These are phyloP conservation scores for Mimas tiliae DNA, from an alignment of 2,888 invertebrate species.

Conservation along the genomic window DNA sequence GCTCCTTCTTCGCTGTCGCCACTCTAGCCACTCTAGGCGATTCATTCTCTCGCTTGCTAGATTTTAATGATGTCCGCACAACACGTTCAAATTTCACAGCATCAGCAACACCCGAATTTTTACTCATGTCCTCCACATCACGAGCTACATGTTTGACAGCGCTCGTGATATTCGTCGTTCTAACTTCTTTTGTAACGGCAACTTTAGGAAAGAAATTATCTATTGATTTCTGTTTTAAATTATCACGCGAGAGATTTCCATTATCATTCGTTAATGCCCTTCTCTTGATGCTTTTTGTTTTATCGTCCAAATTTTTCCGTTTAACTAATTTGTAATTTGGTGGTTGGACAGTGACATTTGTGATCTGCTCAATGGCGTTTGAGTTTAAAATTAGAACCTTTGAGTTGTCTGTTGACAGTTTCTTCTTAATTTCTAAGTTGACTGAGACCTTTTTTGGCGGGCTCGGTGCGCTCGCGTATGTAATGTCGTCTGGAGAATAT, in stretches of 20 bases:
- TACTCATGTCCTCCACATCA: slow-evolving; percentile 73
- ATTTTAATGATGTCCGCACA: slow-evolving; percentile 45
- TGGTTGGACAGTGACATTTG: slow-evolving; percentile 78
- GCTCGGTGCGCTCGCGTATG: slow-evolving; percentile 46
- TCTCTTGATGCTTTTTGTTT: slow-evolving; percentile 54
- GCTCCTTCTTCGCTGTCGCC: slow-evolving; percentile 44
- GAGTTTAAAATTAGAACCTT: slow-evolving; percentile 82
- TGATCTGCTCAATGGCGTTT: slow-evolving; percentile 73
- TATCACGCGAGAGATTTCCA: slow-evolving; percentile 49
- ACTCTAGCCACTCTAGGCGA: slow-evolving; percentile 46
- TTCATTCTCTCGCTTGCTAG: slow-evolving; percentile 52
- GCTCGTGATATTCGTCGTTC: slow-evolving; percentile 36
- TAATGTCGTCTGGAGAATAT: slow-evolving; percentile 53
- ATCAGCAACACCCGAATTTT: slow-evolving; percentile 60
- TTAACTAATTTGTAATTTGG: slow-evolving; percentile 79
- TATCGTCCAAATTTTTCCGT: slow-evolving; percentile 59
- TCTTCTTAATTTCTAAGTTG: slow-evolving; percentile 76
- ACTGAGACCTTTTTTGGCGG: slow-evolving; percentile 63
- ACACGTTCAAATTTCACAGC: slow-evolving; percentile 57
- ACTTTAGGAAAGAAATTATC: slow-evolving; percentile 57
- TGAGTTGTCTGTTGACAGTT: slow-evolving; percentile 55
- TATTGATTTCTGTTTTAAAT: slow-evolving; percentile 65
- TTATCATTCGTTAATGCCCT: slow-evolving; percentile 49
- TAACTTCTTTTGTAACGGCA: slow-evolving; percentile 42
- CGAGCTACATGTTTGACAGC: slow-evolving; percentile 36